Evolutionary conservation across 2,888 invertebrate genomes (phyloP).

Genomic region (Drosophila percnosoma): DNA sequence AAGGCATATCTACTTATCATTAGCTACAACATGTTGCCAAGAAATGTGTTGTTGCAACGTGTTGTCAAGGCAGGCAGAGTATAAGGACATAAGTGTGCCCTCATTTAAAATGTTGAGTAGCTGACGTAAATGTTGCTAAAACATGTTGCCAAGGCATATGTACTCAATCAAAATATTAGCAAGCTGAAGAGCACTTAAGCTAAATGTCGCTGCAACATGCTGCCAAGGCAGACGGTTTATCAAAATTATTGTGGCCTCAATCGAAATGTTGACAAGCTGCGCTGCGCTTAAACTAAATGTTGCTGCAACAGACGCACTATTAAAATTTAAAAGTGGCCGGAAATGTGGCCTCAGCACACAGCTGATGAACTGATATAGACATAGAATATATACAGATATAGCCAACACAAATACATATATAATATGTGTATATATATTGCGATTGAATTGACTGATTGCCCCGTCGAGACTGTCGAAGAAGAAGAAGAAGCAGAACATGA

Average conservation of each 20-base stretch:
- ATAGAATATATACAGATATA: background rate
- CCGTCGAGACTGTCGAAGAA: slow-evolving; percentile 34
- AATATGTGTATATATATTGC: slow-evolving; percentile 28
- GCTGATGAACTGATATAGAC: slow-evolving; percentile 43
- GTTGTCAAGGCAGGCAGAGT: no score
- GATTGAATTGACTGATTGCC: slow-evolving; percentile 73
- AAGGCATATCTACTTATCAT: no score
- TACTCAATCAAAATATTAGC: background rate
- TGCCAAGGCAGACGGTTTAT: slow-evolving; percentile 37
- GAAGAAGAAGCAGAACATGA: slow-evolving; percentile 54
- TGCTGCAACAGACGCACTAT: slow-evolving; percentile 10
- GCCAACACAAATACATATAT: background rate
- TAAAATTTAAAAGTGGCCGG: slow-evolving; percentile 1
- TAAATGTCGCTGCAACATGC: slow-evolving; percentile 50
- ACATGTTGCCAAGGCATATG: slow-evolving; percentile 10
- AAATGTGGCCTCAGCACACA: slow-evolving; percentile 30
- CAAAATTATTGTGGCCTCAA: slow-evolving; percentile 56
- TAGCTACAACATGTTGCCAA: no score
- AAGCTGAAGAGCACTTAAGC: slow-evolving; percentile 34
- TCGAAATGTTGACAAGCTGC: background rate
- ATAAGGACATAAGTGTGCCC: no score
- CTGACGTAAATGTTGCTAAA: no score
- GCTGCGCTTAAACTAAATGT: background rate
- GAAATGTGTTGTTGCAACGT: no score
- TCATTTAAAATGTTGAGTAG: no score